These are phyloP conservation scores for Gambusia yucatana DNA, from an alignment of 2,797 vertebrate genomes.

Conservation along the genomic window DNA sequence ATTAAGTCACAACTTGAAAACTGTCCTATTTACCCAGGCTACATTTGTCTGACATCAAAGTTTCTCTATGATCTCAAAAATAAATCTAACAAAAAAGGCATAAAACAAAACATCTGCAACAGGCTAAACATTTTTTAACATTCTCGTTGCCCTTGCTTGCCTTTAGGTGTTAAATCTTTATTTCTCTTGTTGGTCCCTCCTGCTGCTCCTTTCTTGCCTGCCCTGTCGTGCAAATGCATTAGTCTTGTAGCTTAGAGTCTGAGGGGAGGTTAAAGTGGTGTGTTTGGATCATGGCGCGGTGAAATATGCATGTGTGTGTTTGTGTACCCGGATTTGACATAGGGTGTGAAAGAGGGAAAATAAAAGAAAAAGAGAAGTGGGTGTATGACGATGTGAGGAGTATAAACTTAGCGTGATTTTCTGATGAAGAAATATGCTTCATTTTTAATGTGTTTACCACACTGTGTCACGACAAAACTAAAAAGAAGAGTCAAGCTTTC, in stretches of 20 bases:
- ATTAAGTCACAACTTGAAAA: not conserved
- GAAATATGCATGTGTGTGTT: slow-evolving; percentile 69
- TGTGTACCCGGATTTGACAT: slow-evolving; percentile 18
- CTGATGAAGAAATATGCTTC: slow-evolving; percentile 17
- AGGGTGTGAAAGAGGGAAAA: slow-evolving; percentile 15
- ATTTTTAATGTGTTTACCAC: not conserved
- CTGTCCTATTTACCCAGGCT: not conserved
- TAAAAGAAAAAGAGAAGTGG: slow-evolving; percentile 8
- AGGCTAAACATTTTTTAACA: slow-evolving; percentile 8
- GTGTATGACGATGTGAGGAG: not conserved
- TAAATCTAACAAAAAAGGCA: not conserved
- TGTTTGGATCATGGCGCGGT: slow-evolving; percentile 46
- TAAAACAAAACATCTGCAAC: not conserved
- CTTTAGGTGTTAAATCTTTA: slow-evolving; percentile 12
- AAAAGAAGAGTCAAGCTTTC: slow-evolving; percentile 3
- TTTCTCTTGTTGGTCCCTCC: slow-evolving; percentile 17
- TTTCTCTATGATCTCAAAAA: not conserved
- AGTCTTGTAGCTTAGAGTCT: slow-evolving; percentile 72
- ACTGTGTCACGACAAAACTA: not conserved
- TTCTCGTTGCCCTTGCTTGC: slow-evolving; percentile 12
- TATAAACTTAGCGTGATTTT: slow-evolving; percentile 14
- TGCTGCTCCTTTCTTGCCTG: slow-evolving; percentile 27
- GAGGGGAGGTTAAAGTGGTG: slow-evolving; percentile 56
- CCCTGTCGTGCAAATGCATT: slow-evolving; percentile 73
- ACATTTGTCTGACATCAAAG: not conserved